phyloP scores from a whole-genome alignment of 2,888 invertebrate species.

The Hypsopygia costalis region DNA sequence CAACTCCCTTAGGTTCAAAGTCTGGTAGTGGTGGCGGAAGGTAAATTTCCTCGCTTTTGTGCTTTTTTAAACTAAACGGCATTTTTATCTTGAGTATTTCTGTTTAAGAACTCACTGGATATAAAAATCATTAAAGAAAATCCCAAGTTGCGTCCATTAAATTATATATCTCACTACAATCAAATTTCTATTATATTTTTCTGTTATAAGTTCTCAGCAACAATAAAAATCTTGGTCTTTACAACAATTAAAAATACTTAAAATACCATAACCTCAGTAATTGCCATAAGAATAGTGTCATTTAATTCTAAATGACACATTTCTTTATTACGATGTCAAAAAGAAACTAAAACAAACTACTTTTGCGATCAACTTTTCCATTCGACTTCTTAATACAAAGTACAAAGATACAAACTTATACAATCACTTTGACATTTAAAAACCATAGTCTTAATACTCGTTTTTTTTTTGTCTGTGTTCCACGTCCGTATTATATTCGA shows the following conservation, averaged over 20 bases:
- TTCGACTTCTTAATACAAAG: neutral
- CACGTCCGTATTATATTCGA: slow-evolving; percentile 25
- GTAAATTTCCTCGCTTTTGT: slow-evolving; percentile 13
- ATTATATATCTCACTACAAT: too few species aligned
- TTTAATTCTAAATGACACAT: neutral
- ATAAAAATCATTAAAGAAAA: too few species aligned
- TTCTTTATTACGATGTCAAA: neutral
- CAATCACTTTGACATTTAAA: slow-evolving; percentile 11
- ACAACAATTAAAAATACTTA: too few species aligned
- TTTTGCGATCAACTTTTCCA: neutral
- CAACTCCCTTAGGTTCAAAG: slow-evolving; percentile 21
- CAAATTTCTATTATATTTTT: too few species aligned
- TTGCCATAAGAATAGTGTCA: too few species aligned
- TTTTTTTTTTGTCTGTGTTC: too few species aligned
- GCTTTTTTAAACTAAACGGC: slow-evolving; percentile 35
- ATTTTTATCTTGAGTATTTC: slow-evolving; percentile 16
- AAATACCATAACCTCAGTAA: too few species aligned
- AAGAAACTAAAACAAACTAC: neutral
- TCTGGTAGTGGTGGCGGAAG: slow-evolving; percentile 13
- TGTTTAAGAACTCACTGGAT: too few species aligned
- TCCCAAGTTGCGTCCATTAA: too few species aligned
- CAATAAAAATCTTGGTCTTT: too few species aligned
- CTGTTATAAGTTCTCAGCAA: too few species aligned
- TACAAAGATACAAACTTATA: neutral
- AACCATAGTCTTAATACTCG: slow-evolving; percentile 3